Base-by-base conservation (phyloP, 2,113 vertebrate genomes). In the Rhagologus leucostigma region DNA sequence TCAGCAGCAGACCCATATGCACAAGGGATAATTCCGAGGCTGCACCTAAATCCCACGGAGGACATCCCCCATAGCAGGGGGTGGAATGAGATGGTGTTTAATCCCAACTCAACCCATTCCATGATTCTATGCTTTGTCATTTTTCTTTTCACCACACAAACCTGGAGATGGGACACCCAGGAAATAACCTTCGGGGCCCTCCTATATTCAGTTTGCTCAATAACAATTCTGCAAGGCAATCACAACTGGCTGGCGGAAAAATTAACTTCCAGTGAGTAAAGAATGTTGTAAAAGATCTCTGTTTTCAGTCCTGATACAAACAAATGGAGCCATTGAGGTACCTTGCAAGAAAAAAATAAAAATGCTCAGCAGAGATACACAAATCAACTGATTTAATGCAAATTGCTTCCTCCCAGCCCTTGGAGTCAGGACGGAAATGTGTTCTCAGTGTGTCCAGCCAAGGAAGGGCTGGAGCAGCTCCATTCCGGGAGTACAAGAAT, bases 141-240 rank as follows among this genome's bases (percentile, higher is more conserved):
- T 68, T 53, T n/a, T 67, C 27, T 94, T 83, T 69, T 46, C 44
- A 27, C 55, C 21, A 30, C 21, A 42, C 30, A 69, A 65, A 69
- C 19, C 7, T 3, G 3, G 19, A 46, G 41, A 57, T 15, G 16
- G 0, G 21, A 41, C 4, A 22, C 24, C 24, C 3, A 29, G 30
- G n/a, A 74, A 88, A 70, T 21, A 71, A 21, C 42, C 27, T 46
- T 33, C 3, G 3, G 47, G 46, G 20, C 18, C 23, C 21, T 76
- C 23, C 55, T 44, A 11, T 22, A 24, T 33, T 62, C 35, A 8
- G 10, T 50, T 27, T 52, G 21, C 35, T 73, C 21, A 23, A 0
- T n/a, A 80, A 47, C 23, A 42, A 83, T 41, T 59, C 44, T 32
- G 12, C 37, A 76, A 63, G 17, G 37, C 57, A 68, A 46, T 30